Base-by-base conservation (phyloP, 2,888 invertebrate species). In the Eustalomyia histrio region DNA sequence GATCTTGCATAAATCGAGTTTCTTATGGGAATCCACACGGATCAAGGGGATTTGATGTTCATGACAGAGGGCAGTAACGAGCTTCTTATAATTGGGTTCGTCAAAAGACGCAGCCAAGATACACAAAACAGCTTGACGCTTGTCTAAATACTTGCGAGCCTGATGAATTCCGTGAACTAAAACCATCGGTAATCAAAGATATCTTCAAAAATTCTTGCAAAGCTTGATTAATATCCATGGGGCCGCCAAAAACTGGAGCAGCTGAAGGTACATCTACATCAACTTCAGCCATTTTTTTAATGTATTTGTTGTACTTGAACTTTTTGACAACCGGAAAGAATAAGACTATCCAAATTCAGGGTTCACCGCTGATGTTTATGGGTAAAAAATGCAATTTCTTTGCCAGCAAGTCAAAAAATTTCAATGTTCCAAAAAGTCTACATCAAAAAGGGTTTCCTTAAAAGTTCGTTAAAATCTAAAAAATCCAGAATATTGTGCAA, bases 91-190 rank as follows among this genome's bases (percentile, higher is more conserved):
- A 91, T 96, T 95, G 68, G 97, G 97, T 92, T 99, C 99, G 88
- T 99, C 99, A 90, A 99, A 99, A 92, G 99, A 99, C 91, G 99
- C 98, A 80, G 99, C 99, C 87, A 99, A 92, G 80, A 99, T 96
- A 89, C 99, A 99, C 85, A 99, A 93, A 87, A 97, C 95, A 69
- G 99, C 99, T 93, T 97, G 97, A 90, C 99, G 95, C 93, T 99
- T 99, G 93, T 99, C 99, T 81, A 99, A 93, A 84, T 97, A 97
- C 91, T 99, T 99, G 85, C 98, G 96, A 86, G 98, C 96, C 92
- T 99, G 98, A 87, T 99, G 98, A 68, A 99, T 94, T 82, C 99
- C 99, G 90, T 98, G 96, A 21, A 98, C 97, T 55, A n/a, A 99
- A 94, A 79, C 99, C 99, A 89, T 98, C 98, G 87, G 97, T 97